These are phyloP conservation scores for Dreissena rostriformis DNA, from an alignment of 1,140 invertebrate genomes.

Conservation along the genomic window DNA sequence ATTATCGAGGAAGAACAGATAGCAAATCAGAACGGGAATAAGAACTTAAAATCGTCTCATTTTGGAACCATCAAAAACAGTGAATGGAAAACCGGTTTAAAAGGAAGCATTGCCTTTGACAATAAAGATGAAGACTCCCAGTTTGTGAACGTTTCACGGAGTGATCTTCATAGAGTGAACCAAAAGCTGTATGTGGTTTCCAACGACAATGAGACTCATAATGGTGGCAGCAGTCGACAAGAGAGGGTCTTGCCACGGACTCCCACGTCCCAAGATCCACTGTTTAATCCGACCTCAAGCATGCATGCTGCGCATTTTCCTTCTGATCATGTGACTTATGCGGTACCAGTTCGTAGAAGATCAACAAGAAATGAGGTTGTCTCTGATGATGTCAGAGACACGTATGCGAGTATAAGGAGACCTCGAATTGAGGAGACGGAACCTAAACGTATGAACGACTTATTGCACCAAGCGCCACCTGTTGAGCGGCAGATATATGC, in stretches of 20 bases:
- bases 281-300: too few relatives aligned
- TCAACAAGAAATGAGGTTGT: too few relatives aligned
- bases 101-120: neutral
- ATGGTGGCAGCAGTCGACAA: neutral
- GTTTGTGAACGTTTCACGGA: conserved; percentile 49
- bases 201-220: conserved; percentile 5
- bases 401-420: too few relatives aligned
- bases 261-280: neutral
- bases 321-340: too few relatives aligned
- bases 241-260: conserved; percentile 33
- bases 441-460: too few relatives aligned
- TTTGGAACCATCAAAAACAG: conserved; percentile 2
- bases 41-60: neutral
- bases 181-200: conserved; percentile 48
- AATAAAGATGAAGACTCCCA: neutral
- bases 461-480: neutral
- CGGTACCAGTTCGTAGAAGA: too few relatives aligned
- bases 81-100: conserved; percentile 29
- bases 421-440: too few relatives aligned
- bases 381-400: too few relatives aligned
- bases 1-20: conserved; percentile 68
- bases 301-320: too few relatives aligned
- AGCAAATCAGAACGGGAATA: neutral
- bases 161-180: conserved; percentile 39
- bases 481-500: neutral